phyloP scores from a whole-genome alignment of 2,888 invertebrate genomes.

The Lutraria lutraria region DNA sequence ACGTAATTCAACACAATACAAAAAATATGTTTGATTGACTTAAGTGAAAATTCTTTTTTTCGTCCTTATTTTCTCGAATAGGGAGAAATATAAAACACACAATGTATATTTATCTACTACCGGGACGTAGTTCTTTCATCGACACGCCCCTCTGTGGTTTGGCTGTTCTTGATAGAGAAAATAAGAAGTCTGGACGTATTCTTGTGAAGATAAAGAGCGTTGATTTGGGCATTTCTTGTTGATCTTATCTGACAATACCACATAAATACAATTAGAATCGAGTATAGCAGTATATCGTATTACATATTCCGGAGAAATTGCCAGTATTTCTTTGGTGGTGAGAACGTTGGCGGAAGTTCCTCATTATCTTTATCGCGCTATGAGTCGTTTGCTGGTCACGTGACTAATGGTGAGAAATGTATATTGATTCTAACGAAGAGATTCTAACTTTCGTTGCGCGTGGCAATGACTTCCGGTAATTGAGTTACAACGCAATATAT shows the following conservation, averaged over 20 bases:
- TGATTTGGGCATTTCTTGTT: not conserved
- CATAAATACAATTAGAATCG: constrained; percentile 43
- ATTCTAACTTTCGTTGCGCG: not conserved
- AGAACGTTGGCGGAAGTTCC: not conserved
- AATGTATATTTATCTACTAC: too few relatives aligned
- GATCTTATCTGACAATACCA: constrained; percentile 25
- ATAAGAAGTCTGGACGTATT: constrained; percentile 14
- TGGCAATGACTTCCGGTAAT: not conserved
- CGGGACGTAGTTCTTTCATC: constrained; percentile 25
- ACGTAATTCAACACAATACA: too few relatives aligned
- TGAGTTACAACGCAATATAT: not conserved
- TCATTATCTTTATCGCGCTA: not conserved
- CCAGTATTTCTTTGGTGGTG: not conserved
- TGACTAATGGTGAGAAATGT: not conserved
- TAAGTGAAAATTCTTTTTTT: too few relatives aligned
- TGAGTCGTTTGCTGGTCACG: constrained; percentile 4
- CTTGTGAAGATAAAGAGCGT: constrained; percentile 13
- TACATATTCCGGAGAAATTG: not conserved
- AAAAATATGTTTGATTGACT: too few relatives aligned
- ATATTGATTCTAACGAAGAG: not conserved
- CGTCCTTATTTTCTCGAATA: too few relatives aligned
- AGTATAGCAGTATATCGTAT: constrained; percentile 40
- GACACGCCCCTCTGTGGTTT: constrained; percentile 44
- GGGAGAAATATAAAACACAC: too few relatives aligned
- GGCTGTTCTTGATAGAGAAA: constrained; percentile 14